Evolutionary conservation across 37 sponge, comb jelly and placozoan species (phyloP).

Genomic region (Hexactinellida sp.): DNA sequence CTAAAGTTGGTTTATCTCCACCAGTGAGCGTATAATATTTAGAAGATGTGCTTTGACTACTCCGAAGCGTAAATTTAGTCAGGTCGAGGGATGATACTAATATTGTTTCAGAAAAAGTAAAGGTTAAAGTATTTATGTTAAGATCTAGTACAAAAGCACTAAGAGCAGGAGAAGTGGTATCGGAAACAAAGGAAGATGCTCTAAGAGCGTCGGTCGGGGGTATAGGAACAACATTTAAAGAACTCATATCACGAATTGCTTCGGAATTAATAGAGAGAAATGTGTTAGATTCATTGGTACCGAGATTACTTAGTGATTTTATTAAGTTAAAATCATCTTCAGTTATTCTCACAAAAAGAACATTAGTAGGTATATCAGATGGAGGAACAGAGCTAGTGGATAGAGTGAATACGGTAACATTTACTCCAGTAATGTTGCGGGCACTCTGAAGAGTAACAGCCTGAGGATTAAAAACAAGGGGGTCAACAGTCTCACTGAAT

Average conservation of each 20-base stretch:
- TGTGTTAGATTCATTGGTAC: constrained; percentile 27
- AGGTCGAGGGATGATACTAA: constrained; percentile 30
- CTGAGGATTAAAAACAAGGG: constrained; percentile 28
- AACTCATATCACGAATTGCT: constrained; percentile 37
- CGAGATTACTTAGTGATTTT: constrained; percentile 31
- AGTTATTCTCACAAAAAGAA: constrained; percentile 33
- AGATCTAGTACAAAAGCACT: constrained; percentile 51
- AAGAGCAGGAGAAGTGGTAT: constrained; percentile 45
- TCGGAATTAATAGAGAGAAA: constrained; percentile 35
- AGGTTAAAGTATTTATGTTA: constrained; percentile 35
- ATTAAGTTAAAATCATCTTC: constrained; percentile 44
- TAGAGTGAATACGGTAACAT: neutral
- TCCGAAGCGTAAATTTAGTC: constrained; percentile 24
- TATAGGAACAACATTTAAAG: constrained; percentile 21
- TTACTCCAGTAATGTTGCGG: neutral
- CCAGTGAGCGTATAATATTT: neutral
- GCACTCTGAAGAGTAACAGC: constrained; percentile 54
- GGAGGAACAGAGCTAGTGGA: neutral
- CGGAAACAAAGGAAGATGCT: constrained; percentile 31
- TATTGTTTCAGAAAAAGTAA: constrained; percentile 77
- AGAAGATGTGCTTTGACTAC: neutral
- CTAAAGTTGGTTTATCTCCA: neutral
- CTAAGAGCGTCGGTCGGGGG: constrained; percentile 37
- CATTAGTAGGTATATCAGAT: constrained; percentile 13
- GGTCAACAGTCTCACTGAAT: constrained; percentile 66